phyloP scores from a whole-genome alignment of 1,140 invertebrate species.

The Pemphigus obesinymphae region DNA sequence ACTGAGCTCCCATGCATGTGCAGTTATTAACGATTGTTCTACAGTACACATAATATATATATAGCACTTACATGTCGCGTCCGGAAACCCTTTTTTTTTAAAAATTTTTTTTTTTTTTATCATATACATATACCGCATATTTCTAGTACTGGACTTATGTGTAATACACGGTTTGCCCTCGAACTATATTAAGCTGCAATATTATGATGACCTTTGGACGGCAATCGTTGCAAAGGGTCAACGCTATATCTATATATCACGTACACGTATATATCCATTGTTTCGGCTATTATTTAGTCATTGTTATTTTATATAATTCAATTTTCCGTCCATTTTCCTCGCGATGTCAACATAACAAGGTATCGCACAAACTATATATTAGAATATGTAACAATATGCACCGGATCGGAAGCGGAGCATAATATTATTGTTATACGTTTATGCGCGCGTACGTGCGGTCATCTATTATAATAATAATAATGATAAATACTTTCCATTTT shows the following conservation, averaged over 20 bases:
- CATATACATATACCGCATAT: not conserved
- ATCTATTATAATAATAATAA: too few relatives aligned
- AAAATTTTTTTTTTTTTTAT: not conserved
- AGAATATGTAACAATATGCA: not conserved
- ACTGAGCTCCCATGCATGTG: not conserved
- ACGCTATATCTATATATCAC: not conserved
- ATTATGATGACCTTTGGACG: not conserved
- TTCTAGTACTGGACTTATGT: not conserved
- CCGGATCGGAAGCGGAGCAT: not conserved
- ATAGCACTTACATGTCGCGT: not conserved
- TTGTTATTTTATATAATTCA: not conserved
- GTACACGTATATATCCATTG: not conserved
- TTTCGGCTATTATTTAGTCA: not conserved
- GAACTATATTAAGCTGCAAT: not conserved
- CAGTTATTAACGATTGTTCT: conserved; percentile 27
- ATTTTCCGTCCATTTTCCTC: not conserved
- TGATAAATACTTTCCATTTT: not conserved
- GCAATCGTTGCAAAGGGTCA: not conserved
- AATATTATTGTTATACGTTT: not conserved
- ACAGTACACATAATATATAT: not conserved
- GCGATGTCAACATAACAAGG: not conserved
- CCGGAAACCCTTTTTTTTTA: conserved; percentile 19
- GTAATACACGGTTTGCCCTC: conserved; percentile 3
- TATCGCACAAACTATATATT: too few relatives aligned
- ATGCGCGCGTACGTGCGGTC: not conserved